Conservation (phyloP, 2,113 vertebrate species). For the Burhinus oedicnemus region DNA sequence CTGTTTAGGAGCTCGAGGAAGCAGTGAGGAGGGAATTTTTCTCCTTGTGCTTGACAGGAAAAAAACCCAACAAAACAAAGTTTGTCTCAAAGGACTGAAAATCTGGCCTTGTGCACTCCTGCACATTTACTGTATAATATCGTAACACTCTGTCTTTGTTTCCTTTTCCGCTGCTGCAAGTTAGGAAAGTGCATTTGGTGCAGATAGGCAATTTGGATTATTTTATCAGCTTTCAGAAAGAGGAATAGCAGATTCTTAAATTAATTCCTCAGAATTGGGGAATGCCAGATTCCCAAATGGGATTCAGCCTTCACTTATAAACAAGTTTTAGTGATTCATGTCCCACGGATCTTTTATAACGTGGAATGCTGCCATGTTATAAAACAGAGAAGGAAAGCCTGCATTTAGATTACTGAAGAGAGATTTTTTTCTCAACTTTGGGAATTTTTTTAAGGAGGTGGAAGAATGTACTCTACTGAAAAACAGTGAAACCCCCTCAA, state of each 20-base stretch:
- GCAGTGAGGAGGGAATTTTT: neutral
- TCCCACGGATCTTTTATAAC: conserved; percentile 6
- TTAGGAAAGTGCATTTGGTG: neutral
- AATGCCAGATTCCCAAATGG: conserved; percentile 34
- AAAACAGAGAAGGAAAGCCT: conserved; percentile 43
- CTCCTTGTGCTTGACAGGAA: neutral
- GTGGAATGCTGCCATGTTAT: conserved; percentile 39
- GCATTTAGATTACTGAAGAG: neutral
- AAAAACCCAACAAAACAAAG: neutral
- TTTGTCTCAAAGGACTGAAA: neutral
- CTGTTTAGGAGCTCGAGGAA: neutral
- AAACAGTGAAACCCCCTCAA: neutral
- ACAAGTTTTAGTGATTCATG: conserved; percentile 17
- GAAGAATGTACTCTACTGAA: neutral
- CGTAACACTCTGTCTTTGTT: neutral
- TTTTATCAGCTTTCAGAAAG: neutral
- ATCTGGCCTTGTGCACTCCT: neutral
- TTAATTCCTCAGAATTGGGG: conserved; percentile 28
- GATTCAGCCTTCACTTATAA: conserved; percentile 34
- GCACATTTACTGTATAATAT: neutral
- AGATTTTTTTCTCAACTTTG: conserved; percentile 26
- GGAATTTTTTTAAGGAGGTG: conserved; percentile 41
- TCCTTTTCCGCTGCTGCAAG: neutral
- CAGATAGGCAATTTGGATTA: neutral
- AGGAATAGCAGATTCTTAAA: conserved; percentile 7